Evolutionary conservation across 1,140 invertebrate genomes (phyloP), one percentile per base, ranked within the genome.

Genomic region (Anastatus disparis): DNA sequence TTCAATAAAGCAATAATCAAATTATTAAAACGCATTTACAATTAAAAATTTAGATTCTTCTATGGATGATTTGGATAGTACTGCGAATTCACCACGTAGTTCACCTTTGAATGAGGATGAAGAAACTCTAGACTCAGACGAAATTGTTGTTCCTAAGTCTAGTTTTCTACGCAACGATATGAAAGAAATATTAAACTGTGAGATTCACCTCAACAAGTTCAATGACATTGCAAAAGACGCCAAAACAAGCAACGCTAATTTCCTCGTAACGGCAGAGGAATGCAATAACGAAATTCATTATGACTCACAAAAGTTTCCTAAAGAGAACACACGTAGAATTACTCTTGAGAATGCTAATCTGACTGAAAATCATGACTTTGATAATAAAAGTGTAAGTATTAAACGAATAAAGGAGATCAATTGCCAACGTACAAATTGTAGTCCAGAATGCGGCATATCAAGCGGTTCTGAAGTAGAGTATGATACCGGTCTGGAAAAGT

Each of bases 241-340:
- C 0, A 90, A 91, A 80, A 90, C 89, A 7, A 87, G 89, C 27
- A 91, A 91, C 76, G 88, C 89, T 0, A 91, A 91, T 80, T 89
- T 91, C 27, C 79, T 90, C 10, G 87, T 87, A 2, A 86, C 84
- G 0, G 85, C 87, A 56, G 82, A 85, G 70, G 85, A 87, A 38
- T 86, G 85, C 58, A 87, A 89, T 65, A 89, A 89, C 68, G 85
- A 87, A 67, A 85, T 90, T 26, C 82, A 86, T 71, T 89, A 88
- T 62, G 90, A 91, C 78, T 90, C 89, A 0, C 89, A 90, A 70
- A 91, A 91, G 73, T 91, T 88, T 82, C 88, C 89, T 0, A 84
- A 85, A 65, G 87, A 86, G 22, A 80, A 77, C 70, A 73, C 78
- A 20, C 78, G 83, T 10, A 71, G 82, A 55, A 81, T 76, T 66